Base-by-base conservation (phyloP, 2,888 invertebrate genomes). In the Chrysina gloriosa region DNA sequence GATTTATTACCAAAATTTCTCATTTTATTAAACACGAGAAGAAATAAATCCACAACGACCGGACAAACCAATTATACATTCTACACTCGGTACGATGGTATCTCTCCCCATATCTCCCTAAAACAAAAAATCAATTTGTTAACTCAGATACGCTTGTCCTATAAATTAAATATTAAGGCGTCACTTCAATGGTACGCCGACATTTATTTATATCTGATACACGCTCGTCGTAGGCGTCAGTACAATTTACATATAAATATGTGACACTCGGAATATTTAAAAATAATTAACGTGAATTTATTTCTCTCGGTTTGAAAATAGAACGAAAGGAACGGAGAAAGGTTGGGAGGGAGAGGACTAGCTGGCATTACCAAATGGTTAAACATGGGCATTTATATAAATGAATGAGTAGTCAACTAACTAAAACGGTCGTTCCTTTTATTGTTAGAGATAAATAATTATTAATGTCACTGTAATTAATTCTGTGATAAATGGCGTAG, bases 131-230 rank as follows among this genome's bases (percentile, higher is more conserved):
- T 29, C 58, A 67, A 58, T 67, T 58, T 67, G 58, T 67, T 48
- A 52, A 61, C 58, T 61, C 66, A 67, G 50, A 48, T 58, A 61
- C 47, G 58, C 58, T 42, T 42, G 66, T 58, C 66, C 66, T 61
- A 67, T 67, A 67, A 67, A 67, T 67, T 61, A 67, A 61, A 67
- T 67, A 67, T 67, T 67, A 67, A 67, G 66, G 66, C 61, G 61
- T 67, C 39, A 58, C 47, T 56, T 47, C 47, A 52, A 52, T 50
- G 52, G 52, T 27, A 48, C 14, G 61, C 54, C 34, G 47, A 23
- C 58, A 47, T 66, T 66, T 66, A 61, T 58, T 67, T 58, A 64
- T 50, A 64, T 64, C 25, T 50, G 63, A 64, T 65, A 52, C 42
- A 65, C 27, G 42, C 29, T 39, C 23, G 48, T 36, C 63, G 63